A percentile compares a stretch with the other conserved stretches of the same genome.
phyloP scores from a whole-genome alignment of 2,113 vertebrate species.

The Phrynocephalus versicolor region DNA sequence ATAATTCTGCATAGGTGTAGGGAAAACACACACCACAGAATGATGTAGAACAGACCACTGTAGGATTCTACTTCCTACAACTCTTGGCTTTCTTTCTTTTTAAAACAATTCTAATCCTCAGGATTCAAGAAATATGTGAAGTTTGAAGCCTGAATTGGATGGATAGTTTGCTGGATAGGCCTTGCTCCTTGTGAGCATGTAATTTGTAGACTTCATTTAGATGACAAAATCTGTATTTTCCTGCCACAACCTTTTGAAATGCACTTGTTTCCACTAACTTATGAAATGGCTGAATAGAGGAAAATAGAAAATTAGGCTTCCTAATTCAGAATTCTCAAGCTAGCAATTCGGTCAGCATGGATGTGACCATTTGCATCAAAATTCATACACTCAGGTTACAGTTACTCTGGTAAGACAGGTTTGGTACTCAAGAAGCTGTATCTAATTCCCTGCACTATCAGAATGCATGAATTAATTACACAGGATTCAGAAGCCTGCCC shows the following conservation, averaged over 20 bases:
- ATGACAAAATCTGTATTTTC: background rate
- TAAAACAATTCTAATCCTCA: background rate
- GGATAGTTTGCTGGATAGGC: background rate
- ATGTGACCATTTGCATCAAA: background rate
- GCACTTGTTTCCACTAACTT: background rate
- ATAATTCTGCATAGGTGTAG: background rate
- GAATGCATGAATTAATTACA: background rate
- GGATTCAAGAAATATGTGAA: background rate
- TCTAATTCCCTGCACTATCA: background rate
- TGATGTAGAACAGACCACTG: too few relatives aligned
- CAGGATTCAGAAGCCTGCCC: background rate
- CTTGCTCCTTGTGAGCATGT: background rate
- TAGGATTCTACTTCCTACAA: background rate
- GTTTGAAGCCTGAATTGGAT: background rate
- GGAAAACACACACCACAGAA: too few relatives aligned
- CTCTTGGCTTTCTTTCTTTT: background rate
- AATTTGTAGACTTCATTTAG: background rate
- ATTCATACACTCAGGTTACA: background rate
- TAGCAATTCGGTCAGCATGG: background rate
- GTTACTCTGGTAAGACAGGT: background rate
- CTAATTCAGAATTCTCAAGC: background rate
- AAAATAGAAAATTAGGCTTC: background rate
- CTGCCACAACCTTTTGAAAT: background rate
- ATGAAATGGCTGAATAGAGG: background rate
- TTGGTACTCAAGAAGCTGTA: background rate